These are phyloP conservation scores for Folsomia manolachei DNA, from an alignment of 2,888 invertebrate species.

Conservation along the genomic window DNA sequence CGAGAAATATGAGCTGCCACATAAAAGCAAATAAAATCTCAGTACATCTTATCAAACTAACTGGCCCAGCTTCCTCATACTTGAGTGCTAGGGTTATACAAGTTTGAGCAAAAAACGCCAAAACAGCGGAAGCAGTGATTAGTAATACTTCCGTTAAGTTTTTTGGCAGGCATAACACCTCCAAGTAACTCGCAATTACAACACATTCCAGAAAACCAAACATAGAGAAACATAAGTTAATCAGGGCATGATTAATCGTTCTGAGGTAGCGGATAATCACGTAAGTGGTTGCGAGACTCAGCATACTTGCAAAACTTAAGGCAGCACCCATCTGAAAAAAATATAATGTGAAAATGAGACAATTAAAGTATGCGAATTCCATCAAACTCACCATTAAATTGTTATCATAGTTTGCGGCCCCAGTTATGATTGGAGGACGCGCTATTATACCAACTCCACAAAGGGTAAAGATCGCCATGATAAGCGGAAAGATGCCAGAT, in stretches of 20 bases:
- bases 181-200: conserved; percentile 17
- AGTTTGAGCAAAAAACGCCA: conserved; percentile 38
- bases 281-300: conserved; percentile 29
- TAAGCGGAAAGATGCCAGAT: conserved; percentile 24
- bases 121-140: conserved; percentile 23
- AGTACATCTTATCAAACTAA: conserved; percentile 23
- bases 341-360: neutral
- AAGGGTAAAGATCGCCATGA: conserved; percentile 26
- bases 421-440: conserved; percentile 32
- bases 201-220: conserved; percentile 33
- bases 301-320: conserved; percentile 31
- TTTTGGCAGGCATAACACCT: conserved; percentile 19
- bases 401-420: conserved; percentile 21
- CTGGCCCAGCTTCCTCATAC: conserved; percentile 41
- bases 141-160: conserved; percentile 19
- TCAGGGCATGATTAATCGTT: conserved; percentile 33
- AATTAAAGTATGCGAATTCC: neutral
- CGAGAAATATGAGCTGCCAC: conserved; percentile 35
- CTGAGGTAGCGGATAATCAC: conserved; percentile 32
- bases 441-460: conserved; percentile 32
- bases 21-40: conserved; percentile 35
- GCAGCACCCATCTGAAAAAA: conserved; percentile 29
- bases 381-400: conserved; percentile 22
- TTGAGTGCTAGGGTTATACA: conserved; percentile 34
- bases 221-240: conserved; percentile 24